Base-by-base conservation (phyloP, 92 coral and sea anemone genomes). In the Muricea muricata region DNA sequence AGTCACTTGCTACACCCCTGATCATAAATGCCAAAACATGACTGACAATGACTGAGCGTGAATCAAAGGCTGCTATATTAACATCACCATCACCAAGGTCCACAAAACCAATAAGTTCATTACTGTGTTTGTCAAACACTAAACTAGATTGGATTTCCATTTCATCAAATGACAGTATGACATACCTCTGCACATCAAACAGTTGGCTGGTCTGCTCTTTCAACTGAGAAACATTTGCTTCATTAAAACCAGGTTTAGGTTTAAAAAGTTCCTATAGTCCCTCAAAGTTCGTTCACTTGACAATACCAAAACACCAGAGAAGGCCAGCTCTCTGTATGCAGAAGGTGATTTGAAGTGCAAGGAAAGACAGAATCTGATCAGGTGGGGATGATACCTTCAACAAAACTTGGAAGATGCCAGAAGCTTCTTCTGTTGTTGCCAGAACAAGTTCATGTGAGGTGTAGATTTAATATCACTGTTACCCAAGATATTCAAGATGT, bases 201-300 rank as follows among this genome's bases (percentile, higher is more conserved):
- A 48, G 61, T 1, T 5, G 15, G 20, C 39, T 83, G 11, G 80
- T 71, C 54, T 45, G 69, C 37, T 69, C 70, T 24, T 1, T 20
- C 25, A 82, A 33, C 47, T 69, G 60, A 2, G 37, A n/a, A 12
- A 73, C 67, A 0, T 52, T 68, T 72, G 56, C 80, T 33, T 67
- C 34, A 25, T 77, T 52, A 55, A 84, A 69, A 67, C 81, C 87
- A 54, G 87, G 80, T 48, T 79, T 83, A 41, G 86, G 90, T 67
- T 83, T 79, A 50, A 79, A 13, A 86, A 75, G 79, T 79, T 86
- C 46, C 73, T 86, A 72, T 86, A 86, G 60, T 79, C 86, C 73
- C 89, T 85, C 1, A 85, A 78, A 35, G 42, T 82, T 65, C 85
- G 67, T 29, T 84, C 70, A 30, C 82, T 84, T 31, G 84, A 84